Evolutionary conservation across 2,888 invertebrate species (phyloP).

Genomic region (Holacanthella duospinosa): DNA sequence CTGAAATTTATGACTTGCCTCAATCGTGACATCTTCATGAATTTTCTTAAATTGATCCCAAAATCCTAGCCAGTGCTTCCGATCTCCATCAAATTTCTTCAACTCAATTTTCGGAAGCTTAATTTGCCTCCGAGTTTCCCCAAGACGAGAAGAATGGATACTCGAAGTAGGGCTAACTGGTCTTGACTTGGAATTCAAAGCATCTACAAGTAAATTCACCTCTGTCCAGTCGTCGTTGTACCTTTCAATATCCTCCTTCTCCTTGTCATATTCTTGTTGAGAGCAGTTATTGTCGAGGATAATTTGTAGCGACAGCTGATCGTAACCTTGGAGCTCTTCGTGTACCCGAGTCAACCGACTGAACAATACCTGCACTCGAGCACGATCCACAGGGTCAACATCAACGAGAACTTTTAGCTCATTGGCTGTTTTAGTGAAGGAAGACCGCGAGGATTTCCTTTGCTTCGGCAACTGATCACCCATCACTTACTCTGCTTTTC

Average conservation of each 20-base stretch:
- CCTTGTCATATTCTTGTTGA: not conserved
- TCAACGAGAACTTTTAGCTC: not conserved
- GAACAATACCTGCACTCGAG: not conserved
- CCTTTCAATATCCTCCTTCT: not conserved
- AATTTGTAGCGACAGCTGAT: not conserved
- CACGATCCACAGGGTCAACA: not conserved
- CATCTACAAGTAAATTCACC: not conserved
- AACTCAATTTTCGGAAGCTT: slow-evolving; percentile 31
- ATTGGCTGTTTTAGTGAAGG: not conserved
- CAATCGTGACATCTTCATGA: slow-evolving; percentile 27
- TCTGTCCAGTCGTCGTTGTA: not conserved
- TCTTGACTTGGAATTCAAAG: too few species aligned
- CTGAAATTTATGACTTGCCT: slow-evolving; percentile 23
- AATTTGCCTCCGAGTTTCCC: slow-evolving; percentile 9
- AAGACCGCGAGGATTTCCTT: too few species aligned
- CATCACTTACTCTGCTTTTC: too few species aligned
- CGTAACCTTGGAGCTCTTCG: not conserved
- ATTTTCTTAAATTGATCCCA: slow-evolving; percentile 37
- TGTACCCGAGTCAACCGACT: not conserved
- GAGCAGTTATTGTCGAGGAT: not conserved
- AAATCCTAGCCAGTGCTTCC: slow-evolving; percentile 36
- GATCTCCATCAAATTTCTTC: slow-evolving; percentile 30
- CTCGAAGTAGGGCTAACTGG: not conserved
- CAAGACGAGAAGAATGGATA: not conserved
- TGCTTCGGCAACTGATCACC: too few species aligned